phyloP scores from a whole-genome alignment of 2,888 invertebrate species.

The Piscicola geometra region DNA sequence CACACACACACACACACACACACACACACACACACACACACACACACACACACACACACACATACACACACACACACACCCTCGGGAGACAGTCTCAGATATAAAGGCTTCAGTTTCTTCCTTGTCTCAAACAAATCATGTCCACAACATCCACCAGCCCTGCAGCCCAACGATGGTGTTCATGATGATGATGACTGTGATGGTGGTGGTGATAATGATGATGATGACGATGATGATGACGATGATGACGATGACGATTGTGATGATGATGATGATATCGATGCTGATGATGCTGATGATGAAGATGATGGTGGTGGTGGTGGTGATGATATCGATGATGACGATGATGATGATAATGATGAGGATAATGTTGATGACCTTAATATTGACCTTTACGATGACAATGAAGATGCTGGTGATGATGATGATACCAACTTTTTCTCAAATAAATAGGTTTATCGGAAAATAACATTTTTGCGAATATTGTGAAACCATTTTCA shows the following conservation, averaged over 20 bases:
- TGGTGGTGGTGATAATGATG: constrained; percentile 29
- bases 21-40: too few relatives aligned
- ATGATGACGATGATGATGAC: constrained; percentile 30
- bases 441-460: too few relatives aligned
- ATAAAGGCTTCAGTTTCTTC: too few relatives aligned
- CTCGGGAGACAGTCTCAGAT: too few relatives aligned
- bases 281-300: constrained; percentile 31
- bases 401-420: constrained; percentile 30
- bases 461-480: too few relatives aligned
- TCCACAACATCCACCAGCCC: too few relatives aligned
- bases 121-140: too few relatives aligned
- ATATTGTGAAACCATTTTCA: too few relatives aligned
- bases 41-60: too few relatives aligned
- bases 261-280: constrained; percentile 27
- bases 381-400: constrained; percentile 33
- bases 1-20: too few relatives aligned
- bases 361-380: constrained; percentile 32
- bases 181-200: constrained; percentile 33
- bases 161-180: neutral
- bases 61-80: too few relatives aligned
- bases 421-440: neutral
- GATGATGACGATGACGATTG: constrained; percentile 21
- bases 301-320: constrained; percentile 25
- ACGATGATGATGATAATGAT: constrained; percentile 24
- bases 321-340: constrained; percentile 13